Base-by-base conservation (phyloP, 2,797 vertebrate species). In the Carapus acus region DNA sequence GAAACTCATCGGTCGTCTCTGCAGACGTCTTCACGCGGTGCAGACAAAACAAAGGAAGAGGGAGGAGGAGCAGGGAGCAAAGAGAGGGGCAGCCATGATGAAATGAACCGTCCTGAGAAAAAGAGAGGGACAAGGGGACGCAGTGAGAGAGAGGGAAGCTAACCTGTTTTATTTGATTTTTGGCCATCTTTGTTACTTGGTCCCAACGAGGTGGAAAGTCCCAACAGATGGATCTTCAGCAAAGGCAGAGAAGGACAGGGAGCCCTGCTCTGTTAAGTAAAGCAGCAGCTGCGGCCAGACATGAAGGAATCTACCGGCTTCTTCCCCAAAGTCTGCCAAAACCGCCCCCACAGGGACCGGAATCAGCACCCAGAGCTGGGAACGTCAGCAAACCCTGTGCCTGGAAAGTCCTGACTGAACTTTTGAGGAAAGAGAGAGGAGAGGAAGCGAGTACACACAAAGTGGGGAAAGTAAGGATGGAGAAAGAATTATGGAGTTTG, bases 241-340 rank as follows among this genome's bases (percentile, higher is more conserved):
- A 27, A 27, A 9, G 24, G 24, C 9, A 9, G 24, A 27, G 9
- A n/a, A n/a, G n/a, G n/a, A n/a, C n/a, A n/a, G n/a, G 72, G 77
- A 77, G 43, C 24, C 55, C 43, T 36, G 36, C n/a, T 20, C 12
- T 1, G 52, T 74, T 65, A 73, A 82, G 77, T 73, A 56, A 65
- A 55, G 36, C 51, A 74, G 49, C 79, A 83, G 78, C 78, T 78
- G 78, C 62, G 37, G 70, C 39, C 22, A 58, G 62, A 73, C 33
- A 38, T 19, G 34, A 39, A 67, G 15, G 13, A 11, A 36, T 36
- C 46, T 36, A 37, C 45, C 66, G 71, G 54, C 50, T 54, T 49
- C 64, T 77, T 46, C 71, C 61, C 47, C 61, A 58, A 68, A 78
- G 77, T 73, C 65, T 67, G 71, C 71, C 54, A 2, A n/a, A 20